Base-by-base conservation (phyloP, 1,140 invertebrate genomes). In the Trigoniulus corallinus region DNA sequence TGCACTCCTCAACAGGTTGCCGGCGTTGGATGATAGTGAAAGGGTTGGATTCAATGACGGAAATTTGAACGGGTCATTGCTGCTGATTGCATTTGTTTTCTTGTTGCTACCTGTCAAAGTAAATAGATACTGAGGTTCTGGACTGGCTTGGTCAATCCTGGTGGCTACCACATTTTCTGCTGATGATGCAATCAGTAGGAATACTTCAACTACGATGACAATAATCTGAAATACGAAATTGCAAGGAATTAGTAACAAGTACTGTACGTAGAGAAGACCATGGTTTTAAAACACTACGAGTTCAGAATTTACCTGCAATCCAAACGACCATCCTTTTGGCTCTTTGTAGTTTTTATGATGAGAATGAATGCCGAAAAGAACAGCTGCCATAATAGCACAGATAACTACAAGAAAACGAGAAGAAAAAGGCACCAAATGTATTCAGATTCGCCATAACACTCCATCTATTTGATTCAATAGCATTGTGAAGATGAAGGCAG, bases 281-380 rank as follows among this genome's bases (percentile, higher is more conserved):
- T 39, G 37, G 12, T 39, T 39, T 39, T 39, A n/a, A n/a, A n/a
- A n/a, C n/a, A n/a, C n/a, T n/a, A n/a, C n/a, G n/a, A n/a, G n/a
- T n/a, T n/a, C n/a, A 44, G 12, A 44, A 7, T 24, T 20, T 4
- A 44, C 42, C 42, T 44, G 42, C 21, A 44, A 44, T 20, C 42
- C 42, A 24, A 44, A 44, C 12, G 42, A 44, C 42, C 42, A 44
- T 12, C 42, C 42, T 18, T 44, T 44, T 20, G 42, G 42, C 21
- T 44, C 42, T 20, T 44, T 20, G 42, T 44, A 44, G 42, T 44
- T 7, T 20, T 44, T 44, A 44, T 44, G 42, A 20, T 24, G 42
- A 7, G 42, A 44, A 24, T 44, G 42, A 24, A 44, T 44, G 42
- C 42, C 42, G 18, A 44, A 44, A 7, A 44, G 18, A 20, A 44